A percentile compares a stretch with the other conserved stretches of the same genome.
phyloP scores from a whole-genome alignment of 2,113 vertebrate genomes.

The human region DNA sequence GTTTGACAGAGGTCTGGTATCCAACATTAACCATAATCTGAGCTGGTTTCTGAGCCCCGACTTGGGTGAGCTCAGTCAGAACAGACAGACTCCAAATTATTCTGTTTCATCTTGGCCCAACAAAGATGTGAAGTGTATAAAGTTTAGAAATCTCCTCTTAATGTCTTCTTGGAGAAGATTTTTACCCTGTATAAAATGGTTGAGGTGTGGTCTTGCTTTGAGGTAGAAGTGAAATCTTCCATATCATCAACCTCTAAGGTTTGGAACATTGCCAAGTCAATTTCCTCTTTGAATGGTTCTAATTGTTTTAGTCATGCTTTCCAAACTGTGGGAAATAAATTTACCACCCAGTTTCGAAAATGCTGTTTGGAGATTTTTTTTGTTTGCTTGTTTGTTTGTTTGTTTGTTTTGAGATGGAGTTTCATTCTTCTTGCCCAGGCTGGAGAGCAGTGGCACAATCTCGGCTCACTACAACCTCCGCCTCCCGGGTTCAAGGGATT shows the following conservation, averaged over 20 bases:
- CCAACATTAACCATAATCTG: background rate
- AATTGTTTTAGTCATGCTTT: background rate
- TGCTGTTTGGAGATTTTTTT: background rate
- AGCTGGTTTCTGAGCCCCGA: background rate
- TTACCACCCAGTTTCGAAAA: background rate
- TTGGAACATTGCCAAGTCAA: background rate
- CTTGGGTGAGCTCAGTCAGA: background rate
- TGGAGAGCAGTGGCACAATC: no score
- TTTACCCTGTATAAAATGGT: background rate
- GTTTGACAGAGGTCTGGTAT: background rate
- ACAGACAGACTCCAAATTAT: background rate
- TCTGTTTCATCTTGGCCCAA: background rate
- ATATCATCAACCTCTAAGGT: background rate
- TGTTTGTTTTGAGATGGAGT: no score
- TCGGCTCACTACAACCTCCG: no score
- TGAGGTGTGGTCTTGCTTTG: background rate
- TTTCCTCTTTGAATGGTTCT: background rate
- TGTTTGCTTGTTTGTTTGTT: no score
- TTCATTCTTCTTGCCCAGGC: no score
- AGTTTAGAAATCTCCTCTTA: background rate
- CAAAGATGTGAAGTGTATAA: background rate
- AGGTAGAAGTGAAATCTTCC: background rate
- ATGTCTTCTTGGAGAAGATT: slow-evolving; percentile 17
- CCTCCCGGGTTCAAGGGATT: no score
- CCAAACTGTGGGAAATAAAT: background rate